phyloP scores from a whole-genome alignment of 2,797 vertebrate species.

The Chlorospingus flavigularis region DNA sequence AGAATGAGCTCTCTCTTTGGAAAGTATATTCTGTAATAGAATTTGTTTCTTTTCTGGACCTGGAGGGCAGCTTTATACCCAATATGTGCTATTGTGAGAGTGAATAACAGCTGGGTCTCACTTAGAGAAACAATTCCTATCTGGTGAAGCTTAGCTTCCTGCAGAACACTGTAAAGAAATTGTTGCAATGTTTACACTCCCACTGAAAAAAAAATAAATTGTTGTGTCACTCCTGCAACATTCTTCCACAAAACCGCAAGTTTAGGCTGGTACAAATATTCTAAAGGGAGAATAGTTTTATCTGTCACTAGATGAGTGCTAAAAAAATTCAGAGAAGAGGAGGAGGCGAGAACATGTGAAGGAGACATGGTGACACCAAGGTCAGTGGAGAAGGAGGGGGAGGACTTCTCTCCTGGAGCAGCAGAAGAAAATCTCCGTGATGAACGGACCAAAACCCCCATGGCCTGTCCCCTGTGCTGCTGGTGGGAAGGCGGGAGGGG shows the following conservation, averaged over 20 bases:
- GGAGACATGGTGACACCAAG: not conserved
- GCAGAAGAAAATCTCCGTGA: accelerated
- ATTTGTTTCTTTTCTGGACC: not conserved
- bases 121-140: not conserved
- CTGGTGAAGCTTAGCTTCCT: not conserved
- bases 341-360: not conserved
- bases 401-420: not conserved
- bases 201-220: not conserved
- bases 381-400: too few species aligned
- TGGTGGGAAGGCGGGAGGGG: accelerated
- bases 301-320: not conserved
- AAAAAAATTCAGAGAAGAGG: not conserved
- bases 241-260: not conserved
- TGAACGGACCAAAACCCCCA: not conserved
- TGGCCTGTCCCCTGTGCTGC: accelerated
- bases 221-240: not conserved
- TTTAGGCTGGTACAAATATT: not conserved
- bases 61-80: not conserved
- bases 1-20: not conserved
- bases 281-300: not conserved
- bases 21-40: not conserved
- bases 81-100: not conserved
- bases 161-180: not conserved
- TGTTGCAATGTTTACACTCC: not conserved
- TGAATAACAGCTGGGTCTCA: not conserved